Percentiles rank a stretch among this genome's conserved stretches.
These are phyloP conservation scores for Sphaeramia orbicularis DNA, from an alignment of 2,797 vertebrate genomes.

Conservation along the genomic window DNA sequence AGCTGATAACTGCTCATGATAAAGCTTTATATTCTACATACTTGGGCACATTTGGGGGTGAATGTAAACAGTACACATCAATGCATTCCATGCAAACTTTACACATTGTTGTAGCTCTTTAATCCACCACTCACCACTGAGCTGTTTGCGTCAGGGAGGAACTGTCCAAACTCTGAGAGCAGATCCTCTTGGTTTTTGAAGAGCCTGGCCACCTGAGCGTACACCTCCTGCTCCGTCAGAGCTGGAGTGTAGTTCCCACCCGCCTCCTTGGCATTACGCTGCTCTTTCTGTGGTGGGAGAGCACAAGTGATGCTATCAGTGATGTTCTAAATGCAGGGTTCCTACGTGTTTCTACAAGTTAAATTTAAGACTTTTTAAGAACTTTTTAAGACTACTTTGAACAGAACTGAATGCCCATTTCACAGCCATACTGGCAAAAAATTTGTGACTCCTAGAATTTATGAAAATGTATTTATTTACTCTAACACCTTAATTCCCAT, in stretches of 20 bases:
- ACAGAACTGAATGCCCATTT: no score
- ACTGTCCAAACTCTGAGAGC: slow-evolving; percentile 97
- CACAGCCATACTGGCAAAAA: no score
- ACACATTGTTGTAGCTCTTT: not conserved
- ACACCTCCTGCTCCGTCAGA: slow-evolving; percentile 97
- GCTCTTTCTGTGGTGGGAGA: slow-evolving; percentile 89
- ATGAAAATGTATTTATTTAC: no score
- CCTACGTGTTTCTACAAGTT: no score
- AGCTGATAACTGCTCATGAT: no score
- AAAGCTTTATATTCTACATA: no score
- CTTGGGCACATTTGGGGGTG: no score
- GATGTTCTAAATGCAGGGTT: slow-evolving; percentile 1
- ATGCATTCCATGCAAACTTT: not conserved
- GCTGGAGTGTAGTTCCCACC: slow-evolving; percentile 97
- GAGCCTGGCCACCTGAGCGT: slow-evolving; percentile 96
- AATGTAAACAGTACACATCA: no score
- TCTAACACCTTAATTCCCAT: no score
- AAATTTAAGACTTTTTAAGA: no score
- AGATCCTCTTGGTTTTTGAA: slow-evolving; percentile 99
- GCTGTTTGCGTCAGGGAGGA: slow-evolving; percentile 97
- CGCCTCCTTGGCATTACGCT: slow-evolving; percentile 98
- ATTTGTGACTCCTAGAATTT: no score
- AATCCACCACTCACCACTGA: slow-evolving; percentile 89
- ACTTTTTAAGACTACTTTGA: no score
- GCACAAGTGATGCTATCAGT: not conserved